Conservation (phyloP, 2,113 vertebrate genomes). For the Tiliqua scincoides region DNA sequence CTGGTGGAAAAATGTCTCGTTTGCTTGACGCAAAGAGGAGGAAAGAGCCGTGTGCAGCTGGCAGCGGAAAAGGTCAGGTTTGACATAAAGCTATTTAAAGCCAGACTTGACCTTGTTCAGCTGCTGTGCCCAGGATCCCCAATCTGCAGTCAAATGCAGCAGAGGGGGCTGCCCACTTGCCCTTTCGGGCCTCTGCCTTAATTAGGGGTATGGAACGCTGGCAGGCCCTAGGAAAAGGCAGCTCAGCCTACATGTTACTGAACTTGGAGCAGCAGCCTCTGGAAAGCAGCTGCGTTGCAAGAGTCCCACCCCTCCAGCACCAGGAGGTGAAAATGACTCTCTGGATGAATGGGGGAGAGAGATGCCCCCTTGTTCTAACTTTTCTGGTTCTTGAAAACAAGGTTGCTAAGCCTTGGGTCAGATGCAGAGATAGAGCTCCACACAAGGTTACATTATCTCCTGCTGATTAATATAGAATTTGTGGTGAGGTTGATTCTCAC, state of each 20-base stretch:
- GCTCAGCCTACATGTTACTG: neutral
- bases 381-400: neutral
- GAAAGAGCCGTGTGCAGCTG: neutral
- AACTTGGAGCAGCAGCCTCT: neutral
- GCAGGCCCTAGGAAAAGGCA: neutral
- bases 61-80: neutral
- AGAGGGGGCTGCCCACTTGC: neutral
- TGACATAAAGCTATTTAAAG: neutral
- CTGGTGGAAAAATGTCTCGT: fast-evolving
- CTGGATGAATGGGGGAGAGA: no score
- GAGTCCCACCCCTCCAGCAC: constrained; percentile 10
- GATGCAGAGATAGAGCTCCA: neutral
- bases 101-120: fast-evolving
- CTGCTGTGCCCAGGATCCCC: neutral
- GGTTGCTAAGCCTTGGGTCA: no score
- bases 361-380: neutral
- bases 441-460: neutral
- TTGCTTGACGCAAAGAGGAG: neutral
- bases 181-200: neutral
- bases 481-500: no score
- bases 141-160: neutral
- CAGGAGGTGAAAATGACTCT: neutral
- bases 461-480: neutral
- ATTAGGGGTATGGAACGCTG: neutral
- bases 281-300: neutral